A percentile compares a stretch with the other conserved stretches of the same genome.
Evolutionary conservation across 2,113 vertebrate species (phyloP).

Genomic region (Peucedramus taeniatus): DNA sequence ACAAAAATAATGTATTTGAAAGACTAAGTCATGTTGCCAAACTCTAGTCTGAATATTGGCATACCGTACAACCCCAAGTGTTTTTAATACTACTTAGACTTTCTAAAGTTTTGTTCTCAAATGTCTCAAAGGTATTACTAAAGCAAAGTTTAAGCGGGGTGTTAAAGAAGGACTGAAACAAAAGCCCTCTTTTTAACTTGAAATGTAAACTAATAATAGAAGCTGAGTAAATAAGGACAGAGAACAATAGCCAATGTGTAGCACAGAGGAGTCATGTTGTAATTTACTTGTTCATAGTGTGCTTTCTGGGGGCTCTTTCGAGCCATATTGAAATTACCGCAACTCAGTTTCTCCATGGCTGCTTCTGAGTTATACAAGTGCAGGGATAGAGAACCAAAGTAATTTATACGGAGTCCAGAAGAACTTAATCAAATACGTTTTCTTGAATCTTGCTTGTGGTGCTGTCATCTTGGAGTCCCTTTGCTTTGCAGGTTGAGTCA

Average conservation of each 20-base stretch:
- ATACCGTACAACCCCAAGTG: neutral
- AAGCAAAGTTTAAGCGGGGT: neutral
- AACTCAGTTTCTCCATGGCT: neutral
- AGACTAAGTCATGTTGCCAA: neutral
- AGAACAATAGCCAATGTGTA: neutral
- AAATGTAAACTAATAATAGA: neutral
- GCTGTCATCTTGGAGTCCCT: neutral
- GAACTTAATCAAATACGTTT: neutral
- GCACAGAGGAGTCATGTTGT: neutral
- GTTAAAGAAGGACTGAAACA: neutral
- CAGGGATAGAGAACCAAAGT: neutral
- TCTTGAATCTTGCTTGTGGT: neutral
- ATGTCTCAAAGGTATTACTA: neutral
- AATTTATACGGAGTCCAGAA: neutral
- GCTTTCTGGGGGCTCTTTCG: neutral
- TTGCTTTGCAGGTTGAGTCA: neutral
- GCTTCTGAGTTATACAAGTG: neutral
- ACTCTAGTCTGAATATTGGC: neutral
- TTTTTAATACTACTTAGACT: neutral
- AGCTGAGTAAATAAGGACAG: neutral
- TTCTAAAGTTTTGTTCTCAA: neutral
- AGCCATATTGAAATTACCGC: neutral
- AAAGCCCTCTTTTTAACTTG: neutral
- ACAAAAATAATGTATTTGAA: neutral
- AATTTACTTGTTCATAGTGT: neutral